Conservation (phyloP, 2,888 invertebrate genomes). For the Torymus tubicola region DNA sequence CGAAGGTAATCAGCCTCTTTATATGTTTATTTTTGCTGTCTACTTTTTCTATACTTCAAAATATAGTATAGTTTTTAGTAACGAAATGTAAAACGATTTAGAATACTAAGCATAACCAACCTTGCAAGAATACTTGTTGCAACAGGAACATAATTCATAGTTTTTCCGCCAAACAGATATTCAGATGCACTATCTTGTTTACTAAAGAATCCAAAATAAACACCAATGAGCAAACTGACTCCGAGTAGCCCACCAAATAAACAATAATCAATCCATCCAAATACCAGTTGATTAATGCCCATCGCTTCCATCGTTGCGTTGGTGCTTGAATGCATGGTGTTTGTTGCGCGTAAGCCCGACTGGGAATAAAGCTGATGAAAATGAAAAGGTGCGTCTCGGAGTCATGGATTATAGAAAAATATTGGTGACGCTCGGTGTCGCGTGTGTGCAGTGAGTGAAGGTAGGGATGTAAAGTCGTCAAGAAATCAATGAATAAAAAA, state of each 20-base stretch:
- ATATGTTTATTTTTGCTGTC: not conserved
- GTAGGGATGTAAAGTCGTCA: not conserved
- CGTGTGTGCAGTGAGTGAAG: not conserved
- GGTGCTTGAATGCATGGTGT: slow-evolving; percentile 3
- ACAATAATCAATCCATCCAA: slow-evolving; percentile 79
- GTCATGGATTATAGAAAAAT: not conserved
- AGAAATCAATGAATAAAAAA: not conserved
- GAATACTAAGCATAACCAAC: slow-evolving; percentile 71
- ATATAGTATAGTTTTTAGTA: slow-evolving; percentile 3
- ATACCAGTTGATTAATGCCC: slow-evolving; percentile 65
- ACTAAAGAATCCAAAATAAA: slow-evolving; percentile 80
- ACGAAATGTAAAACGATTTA: not conserved
- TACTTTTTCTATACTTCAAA: not conserved
- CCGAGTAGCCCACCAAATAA: slow-evolving; percentile 78
- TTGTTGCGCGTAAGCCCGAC: not conserved
- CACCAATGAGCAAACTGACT: slow-evolving; percentile 79
- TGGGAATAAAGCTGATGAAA: not conserved
- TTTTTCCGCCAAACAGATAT: slow-evolving; percentile 84
- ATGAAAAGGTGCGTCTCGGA: not conserved
- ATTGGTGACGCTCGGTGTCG: not conserved
- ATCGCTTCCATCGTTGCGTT: not conserved
- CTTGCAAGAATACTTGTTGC: slow-evolving; percentile 86
- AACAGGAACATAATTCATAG: slow-evolving; percentile 85
- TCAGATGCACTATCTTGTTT: slow-evolving; percentile 82
- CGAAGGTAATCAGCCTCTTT: no score